Conservation (phyloP, 1,140 invertebrate genomes). For the Caenorhabditis briggsae region DNA sequence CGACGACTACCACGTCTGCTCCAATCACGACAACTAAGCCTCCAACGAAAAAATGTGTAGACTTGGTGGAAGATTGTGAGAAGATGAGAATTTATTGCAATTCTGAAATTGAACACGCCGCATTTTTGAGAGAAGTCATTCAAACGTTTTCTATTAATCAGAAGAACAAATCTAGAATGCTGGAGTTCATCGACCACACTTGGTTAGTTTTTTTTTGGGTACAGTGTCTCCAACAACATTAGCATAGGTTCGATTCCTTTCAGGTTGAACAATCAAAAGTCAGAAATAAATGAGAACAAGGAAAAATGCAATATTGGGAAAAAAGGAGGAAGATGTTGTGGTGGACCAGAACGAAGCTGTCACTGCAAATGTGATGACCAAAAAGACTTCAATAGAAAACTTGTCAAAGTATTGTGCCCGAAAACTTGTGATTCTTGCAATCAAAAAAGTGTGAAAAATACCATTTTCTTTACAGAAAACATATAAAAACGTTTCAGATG, state of each 20-base stretch:
- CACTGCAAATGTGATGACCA: constrained; percentile 23
- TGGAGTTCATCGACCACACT: constrained; percentile 30
- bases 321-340: constrained; percentile 3
- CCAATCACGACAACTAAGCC: no score
- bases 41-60: constrained; percentile 1
- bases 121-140: constrained; percentile 17
- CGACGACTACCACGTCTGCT: no score
- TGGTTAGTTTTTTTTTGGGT: background rate
- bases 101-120: background rate
- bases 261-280: background rate
- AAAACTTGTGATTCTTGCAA: constrained; percentile 41
- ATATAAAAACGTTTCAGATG: background rate
- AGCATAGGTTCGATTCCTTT: no score
- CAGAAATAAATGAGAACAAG: background rate
- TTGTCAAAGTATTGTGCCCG: constrained; percentile 35
- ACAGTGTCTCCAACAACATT: background rate
- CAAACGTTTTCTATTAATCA: background rate
- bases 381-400: constrained; percentile 28
- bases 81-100: background rate
- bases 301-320: background rate
- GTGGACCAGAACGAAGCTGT: background rate
- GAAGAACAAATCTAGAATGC: constrained; percentile 23
- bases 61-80: constrained; percentile 5
- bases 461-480: background rate
- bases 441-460: background rate